A percentile compares a stretch with the other conserved stretches of the same genome.
Evolutionary conservation across 1,140 invertebrate species (phyloP).

Genomic region (Sitodiplosis mosellana): DNA sequence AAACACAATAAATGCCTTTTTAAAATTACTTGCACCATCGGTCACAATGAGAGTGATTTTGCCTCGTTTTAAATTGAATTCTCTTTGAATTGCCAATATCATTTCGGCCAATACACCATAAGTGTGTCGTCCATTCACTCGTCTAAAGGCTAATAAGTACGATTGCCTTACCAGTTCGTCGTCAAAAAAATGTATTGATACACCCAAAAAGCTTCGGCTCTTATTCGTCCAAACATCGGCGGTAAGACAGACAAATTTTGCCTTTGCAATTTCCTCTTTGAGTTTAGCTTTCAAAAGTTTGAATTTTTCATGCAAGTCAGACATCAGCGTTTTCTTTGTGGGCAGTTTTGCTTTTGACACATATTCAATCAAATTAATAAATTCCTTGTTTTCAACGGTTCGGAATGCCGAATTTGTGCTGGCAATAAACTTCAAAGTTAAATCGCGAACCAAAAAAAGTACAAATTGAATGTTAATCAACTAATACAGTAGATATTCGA

Average conservation of each 20-base stretch:
- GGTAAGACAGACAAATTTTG: slow-evolving; percentile 7
- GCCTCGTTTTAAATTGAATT: slow-evolving; percentile 6
- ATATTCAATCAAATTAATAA: no score
- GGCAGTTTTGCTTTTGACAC: no score
- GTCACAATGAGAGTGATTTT: slow-evolving; percentile 10
- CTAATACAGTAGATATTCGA: no score
- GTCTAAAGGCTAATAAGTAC: slow-evolving; percentile 6
- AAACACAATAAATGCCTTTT: slow-evolving; percentile 5
- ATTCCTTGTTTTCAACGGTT: no score
- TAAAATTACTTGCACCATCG: slow-evolving; percentile 12
- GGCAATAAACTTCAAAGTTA: no score
- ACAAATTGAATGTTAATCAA: no score
- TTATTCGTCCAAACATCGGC: slow-evolving; percentile 8
- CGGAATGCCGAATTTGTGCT: no score
- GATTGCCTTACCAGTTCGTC: slow-evolving; percentile 6
- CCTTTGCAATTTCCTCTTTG: neutral
- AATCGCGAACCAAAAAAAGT: no score
- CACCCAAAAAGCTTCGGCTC: slow-evolving; percentile 6
- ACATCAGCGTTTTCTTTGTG: no score
- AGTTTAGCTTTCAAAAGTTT: no score
- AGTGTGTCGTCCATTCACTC: slow-evolving; percentile 10
- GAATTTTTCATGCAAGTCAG: no score
- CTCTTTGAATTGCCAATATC: slow-evolving; percentile 6
- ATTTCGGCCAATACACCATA: slow-evolving; percentile 5
- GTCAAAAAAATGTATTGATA: slow-evolving; percentile 8